Conservation (phyloP, 1,140 invertebrate species). For the Ptiloglossa arizonensis region DNA sequence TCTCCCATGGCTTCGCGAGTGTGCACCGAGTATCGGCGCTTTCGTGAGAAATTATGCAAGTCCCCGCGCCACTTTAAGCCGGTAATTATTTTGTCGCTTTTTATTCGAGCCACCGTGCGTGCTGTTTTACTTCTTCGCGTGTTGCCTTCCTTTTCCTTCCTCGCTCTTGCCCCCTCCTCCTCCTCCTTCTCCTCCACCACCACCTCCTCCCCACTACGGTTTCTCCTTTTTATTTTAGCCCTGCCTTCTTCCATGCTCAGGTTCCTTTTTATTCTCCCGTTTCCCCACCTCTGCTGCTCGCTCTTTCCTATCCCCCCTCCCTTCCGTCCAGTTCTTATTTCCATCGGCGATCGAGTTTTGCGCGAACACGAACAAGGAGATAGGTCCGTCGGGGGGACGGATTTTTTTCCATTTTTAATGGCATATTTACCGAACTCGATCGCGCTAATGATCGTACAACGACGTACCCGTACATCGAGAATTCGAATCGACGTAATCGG, state of each 20-base stretch:
- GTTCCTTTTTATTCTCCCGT: neutral
- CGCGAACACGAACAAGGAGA: neutral
- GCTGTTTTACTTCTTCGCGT: conserved; percentile 10
- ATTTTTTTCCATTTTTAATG: neutral
- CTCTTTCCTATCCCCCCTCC: neutral
- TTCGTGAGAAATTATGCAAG: conserved; percentile 58
- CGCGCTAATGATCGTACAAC: neutral
- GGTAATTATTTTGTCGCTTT: conserved; percentile 54
- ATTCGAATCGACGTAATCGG: neutral
- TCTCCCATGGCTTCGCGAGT: neutral
- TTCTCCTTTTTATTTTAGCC: too few relatives aligned
- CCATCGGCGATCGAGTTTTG: neutral
- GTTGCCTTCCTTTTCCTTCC: neutral
- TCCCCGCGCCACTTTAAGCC: conserved; percentile 43
- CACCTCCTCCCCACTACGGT: neutral
- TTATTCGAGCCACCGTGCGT: conserved; percentile 36
- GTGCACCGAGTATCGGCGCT: conserved; percentile 26
- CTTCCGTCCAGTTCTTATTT: neutral
- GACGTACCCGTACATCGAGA: neutral
- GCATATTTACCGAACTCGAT: conserved; percentile 1
- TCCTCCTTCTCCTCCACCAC: too few relatives aligned
- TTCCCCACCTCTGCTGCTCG: too few relatives aligned
- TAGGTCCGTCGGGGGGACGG: neutral
- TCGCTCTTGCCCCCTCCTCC: too few relatives aligned
- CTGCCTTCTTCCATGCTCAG: neutral